A percentile compares a stretch with the other conserved stretches of the same genome.
Conservation (phyloP, 2,888 invertebrate species). For the Dolichopus griseipennis region DNA sequence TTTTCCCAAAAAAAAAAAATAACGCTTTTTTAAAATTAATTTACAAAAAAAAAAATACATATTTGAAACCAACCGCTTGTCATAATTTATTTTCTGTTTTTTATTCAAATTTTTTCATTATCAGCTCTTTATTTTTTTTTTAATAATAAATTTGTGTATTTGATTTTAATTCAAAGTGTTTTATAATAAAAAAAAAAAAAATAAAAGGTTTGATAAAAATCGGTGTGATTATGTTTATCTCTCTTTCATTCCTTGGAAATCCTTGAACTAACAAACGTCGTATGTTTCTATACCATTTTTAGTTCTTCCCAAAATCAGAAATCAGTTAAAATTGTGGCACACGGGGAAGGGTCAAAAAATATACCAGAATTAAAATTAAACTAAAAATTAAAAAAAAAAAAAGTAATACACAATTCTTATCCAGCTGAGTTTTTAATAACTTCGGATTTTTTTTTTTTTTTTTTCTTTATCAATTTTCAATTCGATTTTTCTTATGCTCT, state of each 20-base stretch:
- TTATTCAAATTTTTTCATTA: background rate
- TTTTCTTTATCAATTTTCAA: background rate
- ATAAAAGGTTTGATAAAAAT: background rate
- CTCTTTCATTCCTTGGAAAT: background rate
- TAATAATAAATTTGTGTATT: no score
- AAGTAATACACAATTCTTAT: background rate
- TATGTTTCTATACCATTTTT: no score
- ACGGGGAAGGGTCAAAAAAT: no score
- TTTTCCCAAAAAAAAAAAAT: no score
- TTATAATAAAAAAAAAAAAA: no score
- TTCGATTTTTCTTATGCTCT: background rate
- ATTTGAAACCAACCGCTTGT: background rate
- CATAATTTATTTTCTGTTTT: background rate
- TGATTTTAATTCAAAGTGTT: background rate
- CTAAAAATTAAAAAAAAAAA: no score
- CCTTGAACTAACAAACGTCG: background rate
- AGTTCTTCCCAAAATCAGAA: no score
- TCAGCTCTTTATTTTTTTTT: no score
- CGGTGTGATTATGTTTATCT: background rate
- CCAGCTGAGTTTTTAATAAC: conserved; percentile 4
- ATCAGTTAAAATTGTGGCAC: no score
- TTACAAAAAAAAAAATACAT: no score
- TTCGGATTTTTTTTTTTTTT: background rate
- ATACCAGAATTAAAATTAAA: no score
- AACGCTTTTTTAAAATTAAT: no score